A percentile compares a stretch with the other conserved stretches of the same genome.
These are phyloP conservation scores for Lochmaea capreae DNA, from an alignment of 2,888 invertebrate species.

Conservation along the genomic window DNA sequence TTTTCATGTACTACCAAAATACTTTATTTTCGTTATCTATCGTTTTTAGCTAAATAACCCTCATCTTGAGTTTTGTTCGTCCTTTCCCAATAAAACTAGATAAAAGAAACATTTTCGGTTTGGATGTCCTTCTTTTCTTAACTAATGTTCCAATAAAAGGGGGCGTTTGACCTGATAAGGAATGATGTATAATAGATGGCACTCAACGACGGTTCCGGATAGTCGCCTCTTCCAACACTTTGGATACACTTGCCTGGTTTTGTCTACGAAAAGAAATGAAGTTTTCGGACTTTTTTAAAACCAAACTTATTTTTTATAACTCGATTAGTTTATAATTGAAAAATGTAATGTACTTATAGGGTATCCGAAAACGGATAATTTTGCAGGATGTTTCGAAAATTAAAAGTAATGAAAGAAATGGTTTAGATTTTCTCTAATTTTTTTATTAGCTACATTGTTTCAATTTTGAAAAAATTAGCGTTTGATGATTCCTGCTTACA, in stretches of 20 bases:
- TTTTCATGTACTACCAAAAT: not conserved
- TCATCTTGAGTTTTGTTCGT: slow-evolving; percentile 25
- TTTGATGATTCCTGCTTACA: no score
- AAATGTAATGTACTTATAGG: no score
- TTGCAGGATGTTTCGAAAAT: no score
- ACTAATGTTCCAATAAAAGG: slow-evolving; percentile 32
- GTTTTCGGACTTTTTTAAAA: no score
- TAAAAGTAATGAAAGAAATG: no score
- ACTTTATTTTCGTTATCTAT: slow-evolving; percentile 23
- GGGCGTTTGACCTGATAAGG: slow-evolving; percentile 31
- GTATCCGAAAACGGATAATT: no score
- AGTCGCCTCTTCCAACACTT: not conserved
- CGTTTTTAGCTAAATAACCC: slow-evolving; percentile 27
- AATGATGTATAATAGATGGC: slow-evolving; percentile 31
- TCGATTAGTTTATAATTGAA: no score
- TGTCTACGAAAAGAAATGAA: not conserved
- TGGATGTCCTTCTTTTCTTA: slow-evolving; percentile 21
- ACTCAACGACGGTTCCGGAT: not conserved
- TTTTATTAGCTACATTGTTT: no score
- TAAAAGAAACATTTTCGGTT: slow-evolving; percentile 34
- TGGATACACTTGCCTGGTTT: not conserved
- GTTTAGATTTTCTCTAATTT: no score
- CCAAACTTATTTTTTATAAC: not conserved
- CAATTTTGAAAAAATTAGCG: no score
- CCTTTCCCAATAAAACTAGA: slow-evolving; percentile 31